These are phyloP conservation scores for Caenorhabditis japonica DNA, from an alignment of 2,888 invertebrate species.

Conservation along the genomic window DNA sequence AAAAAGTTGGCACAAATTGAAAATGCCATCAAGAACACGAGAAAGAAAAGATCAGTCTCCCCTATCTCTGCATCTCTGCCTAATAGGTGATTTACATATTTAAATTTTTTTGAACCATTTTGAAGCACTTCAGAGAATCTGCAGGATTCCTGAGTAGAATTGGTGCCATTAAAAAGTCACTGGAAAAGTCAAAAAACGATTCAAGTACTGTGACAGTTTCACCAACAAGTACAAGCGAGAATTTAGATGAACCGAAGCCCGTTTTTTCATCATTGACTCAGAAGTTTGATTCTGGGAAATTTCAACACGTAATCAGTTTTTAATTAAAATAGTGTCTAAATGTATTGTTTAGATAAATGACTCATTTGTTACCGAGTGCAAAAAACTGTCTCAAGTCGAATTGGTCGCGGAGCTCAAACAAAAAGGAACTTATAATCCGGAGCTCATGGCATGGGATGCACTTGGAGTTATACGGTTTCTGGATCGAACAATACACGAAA, in stretches of 20 bases:
- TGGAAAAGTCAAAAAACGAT: slow-evolving; percentile 45
- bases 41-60: slow-evolving; percentile 54
- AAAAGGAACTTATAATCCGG: slow-evolving; percentile 75
- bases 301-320: slow-evolving; percentile 38
- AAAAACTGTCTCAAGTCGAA: slow-evolving; percentile 56
- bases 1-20: slow-evolving; percentile 37
- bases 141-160: slow-evolving; percentile 62
- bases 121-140: slow-evolving; percentile 54
- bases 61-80: slow-evolving; percentile 67
- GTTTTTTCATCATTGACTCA: slow-evolving; percentile 4
- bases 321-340: neutral
- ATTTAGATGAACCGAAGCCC: slow-evolving; percentile 28
- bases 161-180: slow-evolving; percentile 52
- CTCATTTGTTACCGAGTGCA: slow-evolving; percentile 50
- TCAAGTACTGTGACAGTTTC: slow-evolving; percentile 38
- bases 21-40: slow-evolving; percentile 27
- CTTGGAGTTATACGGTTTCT: slow-evolving; percentile 76
- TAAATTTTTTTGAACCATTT: neutral
- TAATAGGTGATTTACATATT: slow-evolving; percentile 44
- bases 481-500: slow-evolving; percentile 73
- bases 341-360: slow-evolving; percentile 55
- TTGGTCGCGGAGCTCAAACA: slow-evolving; percentile 61
- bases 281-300: slow-evolving; percentile 52
- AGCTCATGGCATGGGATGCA: slow-evolving; percentile 77
- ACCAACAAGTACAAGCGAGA: slow-evolving; percentile 37